phyloP scores from a whole-genome alignment of 1,140 invertebrate species.

The Drosophila dunni region DNA sequence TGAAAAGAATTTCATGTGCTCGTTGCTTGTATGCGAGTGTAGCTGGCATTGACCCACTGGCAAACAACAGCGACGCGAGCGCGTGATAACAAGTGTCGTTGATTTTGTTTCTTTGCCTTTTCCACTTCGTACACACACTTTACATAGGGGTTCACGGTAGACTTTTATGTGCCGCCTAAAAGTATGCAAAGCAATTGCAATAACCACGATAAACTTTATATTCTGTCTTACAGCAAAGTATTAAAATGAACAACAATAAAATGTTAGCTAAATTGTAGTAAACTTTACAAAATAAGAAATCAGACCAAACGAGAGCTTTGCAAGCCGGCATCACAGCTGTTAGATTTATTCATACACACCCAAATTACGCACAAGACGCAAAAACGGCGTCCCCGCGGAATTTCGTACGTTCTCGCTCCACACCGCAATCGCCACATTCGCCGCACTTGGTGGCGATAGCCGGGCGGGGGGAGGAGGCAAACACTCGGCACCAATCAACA shows the following conservation, averaged over 20 bases:
- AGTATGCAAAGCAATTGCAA: constrained; percentile 50
- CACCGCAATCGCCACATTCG: constrained; percentile 75
- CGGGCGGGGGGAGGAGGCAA: constrained; percentile 29
- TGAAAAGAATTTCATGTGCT: constrained; percentile 4
- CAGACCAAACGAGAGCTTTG: not conserved
- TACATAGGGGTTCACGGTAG: constrained; percentile 20
- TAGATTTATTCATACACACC: not conserved
- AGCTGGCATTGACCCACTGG: constrained; percentile 69
- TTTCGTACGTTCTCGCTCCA: constrained; percentile 72
- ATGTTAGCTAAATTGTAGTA: constrained; percentile 72
- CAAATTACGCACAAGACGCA: constrained; percentile 35
- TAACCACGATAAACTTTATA: not conserved
- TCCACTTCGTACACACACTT: not conserved
- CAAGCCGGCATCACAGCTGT: constrained; percentile 7
- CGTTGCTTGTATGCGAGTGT: constrained; percentile 27
- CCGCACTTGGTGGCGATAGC: constrained; percentile 60
- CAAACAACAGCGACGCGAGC: constrained; percentile 22
- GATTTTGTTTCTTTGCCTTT: constrained; percentile 12
- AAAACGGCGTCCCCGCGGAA: constrained; percentile 75
- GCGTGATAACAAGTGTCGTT: constrained; percentile 44
- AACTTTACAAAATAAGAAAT: constrained; percentile 27
- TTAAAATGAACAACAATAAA: constrained; percentile 42
- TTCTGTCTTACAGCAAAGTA: constrained; percentile 62
- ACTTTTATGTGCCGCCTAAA: constrained; percentile 36
- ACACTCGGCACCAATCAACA: constrained; percentile 1